These are phyloP conservation scores for Pinna nobilis DNA, from an alignment of 1,140 invertebrate genomes.

Conservation along the genomic window DNA sequence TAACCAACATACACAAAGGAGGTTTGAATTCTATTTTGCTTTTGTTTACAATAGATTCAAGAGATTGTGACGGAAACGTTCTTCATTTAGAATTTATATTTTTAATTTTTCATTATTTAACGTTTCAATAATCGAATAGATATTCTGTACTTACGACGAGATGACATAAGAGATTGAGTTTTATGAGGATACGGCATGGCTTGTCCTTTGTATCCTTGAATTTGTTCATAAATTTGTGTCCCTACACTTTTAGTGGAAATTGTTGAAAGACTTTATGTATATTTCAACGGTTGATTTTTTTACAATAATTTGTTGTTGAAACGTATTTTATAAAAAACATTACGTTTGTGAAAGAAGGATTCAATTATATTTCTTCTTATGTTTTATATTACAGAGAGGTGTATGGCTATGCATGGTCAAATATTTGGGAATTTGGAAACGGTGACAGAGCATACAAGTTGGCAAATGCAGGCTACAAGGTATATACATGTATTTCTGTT, in stretches of 20 bases:
- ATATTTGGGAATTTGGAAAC: slow-evolving; percentile 66
- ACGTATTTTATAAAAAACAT: neutral
- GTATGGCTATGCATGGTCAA: slow-evolving; percentile 60
- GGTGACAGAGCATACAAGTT: slow-evolving; percentile 61
- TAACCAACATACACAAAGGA: too few species aligned
- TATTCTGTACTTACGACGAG: too few species aligned
- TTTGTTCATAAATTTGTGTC: too few species aligned
- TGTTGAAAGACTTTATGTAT: neutral
- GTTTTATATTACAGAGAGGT: slow-evolving; percentile 36
- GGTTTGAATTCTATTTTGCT: too few species aligned
- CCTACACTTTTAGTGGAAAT: neutral
- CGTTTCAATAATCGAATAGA: too few species aligned
- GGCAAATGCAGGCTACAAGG: slow-evolving; percentile 68
- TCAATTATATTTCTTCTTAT: neutral
- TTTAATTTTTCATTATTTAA: too few species aligned
- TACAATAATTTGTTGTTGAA: neutral
- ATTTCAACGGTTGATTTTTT: neutral
- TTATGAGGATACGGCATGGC: too few species aligned
- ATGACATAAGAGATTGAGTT: too few species aligned
- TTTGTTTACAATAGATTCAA: too few species aligned
- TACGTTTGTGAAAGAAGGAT: neutral
- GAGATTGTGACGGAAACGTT: too few species aligned
- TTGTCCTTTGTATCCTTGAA: too few species aligned
- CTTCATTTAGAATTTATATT: too few species aligned
- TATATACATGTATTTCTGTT: slow-evolving; percentile 27